Percentiles rank a stretch among this genome's conserved stretches.
Conservation (phyloP, 2,797 vertebrate species). For the Darevskia nairensis region DNA sequence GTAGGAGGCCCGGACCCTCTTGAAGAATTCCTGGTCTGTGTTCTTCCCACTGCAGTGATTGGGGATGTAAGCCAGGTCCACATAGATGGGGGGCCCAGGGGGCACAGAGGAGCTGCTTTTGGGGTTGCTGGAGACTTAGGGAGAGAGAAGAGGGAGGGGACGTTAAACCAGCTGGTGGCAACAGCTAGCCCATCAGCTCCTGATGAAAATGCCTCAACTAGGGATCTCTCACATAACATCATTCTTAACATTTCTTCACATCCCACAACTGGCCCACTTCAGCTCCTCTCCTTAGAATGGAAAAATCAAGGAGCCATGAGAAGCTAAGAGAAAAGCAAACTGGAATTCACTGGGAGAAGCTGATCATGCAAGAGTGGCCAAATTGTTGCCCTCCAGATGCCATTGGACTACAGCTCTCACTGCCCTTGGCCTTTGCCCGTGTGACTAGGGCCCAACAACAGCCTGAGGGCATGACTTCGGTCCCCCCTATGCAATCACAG, state of each 20-base stretch:
- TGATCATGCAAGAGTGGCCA: too few relatives aligned
- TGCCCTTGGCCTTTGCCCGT: too few relatives aligned
- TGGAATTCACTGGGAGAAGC: background rate
- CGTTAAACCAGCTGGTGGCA: background rate
- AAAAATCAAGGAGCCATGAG: background rate
- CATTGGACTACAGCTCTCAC: too few relatives aligned
- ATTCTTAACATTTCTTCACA: background rate
- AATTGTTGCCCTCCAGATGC: too few relatives aligned
- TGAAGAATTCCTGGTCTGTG: constrained; percentile 97
- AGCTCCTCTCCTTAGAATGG: background rate
- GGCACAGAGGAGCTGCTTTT: constrained; percentile 82
- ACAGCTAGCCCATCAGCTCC: background rate
- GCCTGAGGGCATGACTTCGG: too few relatives aligned
- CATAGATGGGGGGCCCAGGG: constrained; percentile 89
- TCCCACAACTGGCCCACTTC: background rate
- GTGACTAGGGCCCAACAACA: too few relatives aligned
- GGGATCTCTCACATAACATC: too few relatives aligned
- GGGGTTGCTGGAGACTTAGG: constrained; percentile 77
- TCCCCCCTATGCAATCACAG: too few relatives aligned
- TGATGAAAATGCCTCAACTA: too few relatives aligned
- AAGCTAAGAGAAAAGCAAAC: background rate
- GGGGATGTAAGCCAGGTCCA: constrained; percentile 97
- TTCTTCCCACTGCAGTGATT: constrained; percentile 99
- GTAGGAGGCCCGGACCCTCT: constrained; percentile 91
- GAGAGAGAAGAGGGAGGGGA: constrained; percentile 35